Base-by-base conservation (phyloP, 2,888 invertebrate species). In the Oscheius sp. region DNA sequence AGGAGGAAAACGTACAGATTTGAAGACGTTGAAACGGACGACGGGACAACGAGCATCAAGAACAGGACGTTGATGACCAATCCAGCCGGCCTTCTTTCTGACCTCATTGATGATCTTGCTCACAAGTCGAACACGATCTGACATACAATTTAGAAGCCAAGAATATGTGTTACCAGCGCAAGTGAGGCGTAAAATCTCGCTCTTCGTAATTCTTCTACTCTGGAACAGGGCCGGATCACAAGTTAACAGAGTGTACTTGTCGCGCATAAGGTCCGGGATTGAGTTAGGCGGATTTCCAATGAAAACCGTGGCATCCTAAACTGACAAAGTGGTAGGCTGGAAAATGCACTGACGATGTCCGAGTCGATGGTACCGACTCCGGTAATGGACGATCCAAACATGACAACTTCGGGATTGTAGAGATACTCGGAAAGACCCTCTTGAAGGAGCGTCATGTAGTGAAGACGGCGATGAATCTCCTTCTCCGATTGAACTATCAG, bases 11-110 rank as follows among this genome's bases (percentile, higher is more conserved):
- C 29, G n/a, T n/a, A 76, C 74, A 62, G 63, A 21, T 42, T 62
- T 75, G 29, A 75, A 55, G 37, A 68, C 58, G 9, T 74, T 55
- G 58, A 79, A 74, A 11, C 77, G 75, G 47, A 79, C 77, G 13
- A 79, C 65, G 21, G 79, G 79, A 48, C 77, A 73, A 47, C 77
- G 62, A 37, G 75, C 75, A 72, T 79, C 77, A 13, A 77, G 60
- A 48, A 79, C 73, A 13, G 77, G 75, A 13, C 70, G 37, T 21
- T 76, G 79, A 10, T 70, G 70, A 21, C 74, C 71, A 51, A 79
- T 62, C 79, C 79, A 79, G 11, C 70, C 70, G 11, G 37, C 62
- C 33, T 70, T 71, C 57, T 77, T 75, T 10, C 78, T 71, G 11
- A 77, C 35, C 21, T 79, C 79, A 51, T 77, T 79, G 70, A 79